Evolutionary conservation across 2,888 invertebrate genomes (phyloP).

Genomic region (Drosophila kuntzei): DNA sequence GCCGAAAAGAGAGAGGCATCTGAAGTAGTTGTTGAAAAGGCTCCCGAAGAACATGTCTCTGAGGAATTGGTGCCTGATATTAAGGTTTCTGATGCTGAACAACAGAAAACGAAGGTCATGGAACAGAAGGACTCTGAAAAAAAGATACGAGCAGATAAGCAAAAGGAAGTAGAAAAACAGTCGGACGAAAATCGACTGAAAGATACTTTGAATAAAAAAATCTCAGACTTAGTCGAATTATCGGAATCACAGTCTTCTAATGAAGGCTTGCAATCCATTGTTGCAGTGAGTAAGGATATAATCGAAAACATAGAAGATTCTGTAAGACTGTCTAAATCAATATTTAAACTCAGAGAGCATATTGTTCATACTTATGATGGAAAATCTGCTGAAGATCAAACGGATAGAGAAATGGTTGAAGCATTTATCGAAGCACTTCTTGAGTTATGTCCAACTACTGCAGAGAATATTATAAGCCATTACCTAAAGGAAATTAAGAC

Average conservation of each 20-base stretch:
- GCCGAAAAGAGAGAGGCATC: too few species aligned
- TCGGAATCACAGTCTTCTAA: conserved; percentile 3
- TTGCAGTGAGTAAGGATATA: conserved; percentile 37
- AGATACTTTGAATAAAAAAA: conserved; percentile 27
- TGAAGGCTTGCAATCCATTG: conserved; percentile 27
- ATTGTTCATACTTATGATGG: conserved; percentile 83
- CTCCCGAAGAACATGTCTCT: not conserved
- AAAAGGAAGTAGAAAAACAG: not conserved
- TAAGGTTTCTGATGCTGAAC: not conserved
- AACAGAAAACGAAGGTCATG: conserved; percentile 1
- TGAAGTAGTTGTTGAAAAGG: too few species aligned
- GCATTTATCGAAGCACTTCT: conserved; percentile 55
- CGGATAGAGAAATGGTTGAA: conserved; percentile 44
- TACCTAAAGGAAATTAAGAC: conserved; percentile 55
- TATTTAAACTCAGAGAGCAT: conserved; percentile 79
- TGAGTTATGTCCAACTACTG: conserved; percentile 45
- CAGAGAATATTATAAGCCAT: conserved; percentile 38
- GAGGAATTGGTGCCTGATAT: conserved; percentile 5
- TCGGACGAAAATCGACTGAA: not conserved
- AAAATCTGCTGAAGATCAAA: conserved; percentile 41
- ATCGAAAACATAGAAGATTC: conserved; percentile 46
- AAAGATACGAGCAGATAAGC: not conserved
- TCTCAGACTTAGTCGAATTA: conserved; percentile 19
- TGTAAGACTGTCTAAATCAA: conserved; percentile 60
- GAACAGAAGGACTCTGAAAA: conserved; percentile 1